These are phyloP conservation scores for Tipula vernalis DNA, from an alignment of 2,888 invertebrate genomes.

Conservation along the genomic window DNA sequence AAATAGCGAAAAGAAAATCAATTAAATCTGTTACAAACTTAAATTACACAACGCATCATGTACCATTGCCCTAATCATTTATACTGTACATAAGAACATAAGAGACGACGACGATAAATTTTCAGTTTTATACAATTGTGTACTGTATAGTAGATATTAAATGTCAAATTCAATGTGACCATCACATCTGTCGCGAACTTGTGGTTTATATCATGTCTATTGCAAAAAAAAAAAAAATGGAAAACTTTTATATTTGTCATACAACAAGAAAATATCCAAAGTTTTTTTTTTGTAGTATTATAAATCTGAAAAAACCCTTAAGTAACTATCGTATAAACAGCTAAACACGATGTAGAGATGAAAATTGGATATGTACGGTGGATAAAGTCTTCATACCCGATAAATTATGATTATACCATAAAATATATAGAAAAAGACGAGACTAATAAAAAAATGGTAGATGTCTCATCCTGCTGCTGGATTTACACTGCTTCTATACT, in stretches of 20 bases:
- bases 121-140: background rate
- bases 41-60: background rate
- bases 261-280: background rate
- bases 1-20: background rate
- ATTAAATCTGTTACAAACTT: background rate
- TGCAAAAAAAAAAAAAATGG: background rate
- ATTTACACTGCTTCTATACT: background rate
- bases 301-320: background rate
- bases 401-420: background rate
- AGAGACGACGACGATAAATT: background rate
- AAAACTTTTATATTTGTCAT: background rate
- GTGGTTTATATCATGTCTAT: constrained; percentile 12
- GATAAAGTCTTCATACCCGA: background rate
- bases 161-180: constrained; percentile 12
- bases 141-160: background rate
- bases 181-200: constrained; percentile 16
- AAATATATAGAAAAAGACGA: background rate
- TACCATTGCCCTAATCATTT: background rate
- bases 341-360: background rate
- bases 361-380: background rate
- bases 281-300: background rate
- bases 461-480: background rate
- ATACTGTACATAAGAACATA: background rate
- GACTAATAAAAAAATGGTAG: background rate
- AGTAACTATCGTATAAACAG: background rate